These are phyloP conservation scores for Pachyrhynchus sulphureomaculatus DNA, from an alignment of 1,140 invertebrate genomes.

Conservation along the genomic window DNA sequence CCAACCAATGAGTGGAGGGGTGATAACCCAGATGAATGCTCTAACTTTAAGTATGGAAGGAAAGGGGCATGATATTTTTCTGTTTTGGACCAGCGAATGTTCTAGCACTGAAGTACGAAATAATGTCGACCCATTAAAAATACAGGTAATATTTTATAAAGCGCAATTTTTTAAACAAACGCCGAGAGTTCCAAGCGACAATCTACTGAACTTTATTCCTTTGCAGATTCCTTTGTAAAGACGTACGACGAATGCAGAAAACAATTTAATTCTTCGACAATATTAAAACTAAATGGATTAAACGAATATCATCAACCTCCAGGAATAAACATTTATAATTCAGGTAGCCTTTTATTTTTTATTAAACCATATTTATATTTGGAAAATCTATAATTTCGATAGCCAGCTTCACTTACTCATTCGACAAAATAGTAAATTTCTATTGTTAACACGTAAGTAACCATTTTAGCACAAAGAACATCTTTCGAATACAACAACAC, in stretches of 20 bases:
- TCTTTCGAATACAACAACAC: conserved; percentile 54
- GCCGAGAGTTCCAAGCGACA: too few relatives aligned
- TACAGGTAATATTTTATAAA: too few relatives aligned
- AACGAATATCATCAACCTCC: conserved; percentile 67
- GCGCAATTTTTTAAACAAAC: too few relatives aligned
- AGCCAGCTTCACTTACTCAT: too few relatives aligned
- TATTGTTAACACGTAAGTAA: too few relatives aligned
- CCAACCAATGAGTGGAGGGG: conserved; percentile 60
- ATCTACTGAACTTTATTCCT: too few relatives aligned
- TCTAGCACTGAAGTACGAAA: conserved; percentile 29
- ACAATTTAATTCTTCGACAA: conserved; percentile 58
- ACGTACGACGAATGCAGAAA: conserved; percentile 32
- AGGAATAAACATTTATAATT: conserved; percentile 69
- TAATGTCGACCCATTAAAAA: not conserved
- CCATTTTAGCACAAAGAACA: conserved; percentile 10
- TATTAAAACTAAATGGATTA: conserved; percentile 69
- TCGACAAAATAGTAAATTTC: too few relatives aligned
- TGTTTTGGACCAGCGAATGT: conserved; percentile 75
- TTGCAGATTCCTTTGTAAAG: not conserved
- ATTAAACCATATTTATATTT: too few relatives aligned
- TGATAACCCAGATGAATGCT: conserved; percentile 68
- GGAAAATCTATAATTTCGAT: too few relatives aligned
- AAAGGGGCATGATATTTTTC: conserved; percentile 70
- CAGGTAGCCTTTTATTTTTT: too few relatives aligned
- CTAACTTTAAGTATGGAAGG: conserved; percentile 65